Evolutionary conservation across 2,888 invertebrate genomes (phyloP), one percentile per base, ranked within the genome.

Genomic region (Ditula angustiorana): DNA sequence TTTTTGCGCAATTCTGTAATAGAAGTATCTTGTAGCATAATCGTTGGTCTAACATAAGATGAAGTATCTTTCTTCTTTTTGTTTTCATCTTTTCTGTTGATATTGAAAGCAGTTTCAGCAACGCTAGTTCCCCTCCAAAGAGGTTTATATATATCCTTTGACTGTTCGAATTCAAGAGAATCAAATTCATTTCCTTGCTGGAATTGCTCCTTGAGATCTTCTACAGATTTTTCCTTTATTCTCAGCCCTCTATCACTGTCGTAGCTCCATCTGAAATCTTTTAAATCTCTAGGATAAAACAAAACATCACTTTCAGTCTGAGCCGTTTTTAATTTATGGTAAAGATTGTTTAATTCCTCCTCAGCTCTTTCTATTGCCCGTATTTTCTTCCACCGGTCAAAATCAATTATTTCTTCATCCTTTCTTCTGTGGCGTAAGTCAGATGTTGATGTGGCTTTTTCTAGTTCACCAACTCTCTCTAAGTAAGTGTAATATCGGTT

Each of bases 111-210:
- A 50, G 97, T 94, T 88, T 97, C 96, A 1, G 95, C 94, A 0
- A 97, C 97, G 10, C 97, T 97, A 70, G 94, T 96, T 5, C 97
- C 97, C 47, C 97, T 92, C 97, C 97, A 97, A 24, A 97, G 89
- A 2, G 96, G 96, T 80, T 96, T 97, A 78, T 97, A 96, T 0
- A 94, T 94, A 72, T 97, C 97, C 80, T 95, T 95, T 23, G 86
- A 86, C 5, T 66, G 87, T 74, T 75, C 93, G 67, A 75, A 66
- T 78, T 79, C 95, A 88, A 75, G 85, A 67, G 72, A 94, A 87
- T 89, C 93, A 68, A 93, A 93, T 11, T 92, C 88, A 53, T 94
- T 90, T 63, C 95, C 87, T 77, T 94, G 95, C 77, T 95, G 95
- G 75, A 97, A 97, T 75, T 95, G 95, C 68, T 96, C 95, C 74